Conservation (phyloP, 2,797 vertebrate genomes). For the Oreochromis mossambicus region DNA sequence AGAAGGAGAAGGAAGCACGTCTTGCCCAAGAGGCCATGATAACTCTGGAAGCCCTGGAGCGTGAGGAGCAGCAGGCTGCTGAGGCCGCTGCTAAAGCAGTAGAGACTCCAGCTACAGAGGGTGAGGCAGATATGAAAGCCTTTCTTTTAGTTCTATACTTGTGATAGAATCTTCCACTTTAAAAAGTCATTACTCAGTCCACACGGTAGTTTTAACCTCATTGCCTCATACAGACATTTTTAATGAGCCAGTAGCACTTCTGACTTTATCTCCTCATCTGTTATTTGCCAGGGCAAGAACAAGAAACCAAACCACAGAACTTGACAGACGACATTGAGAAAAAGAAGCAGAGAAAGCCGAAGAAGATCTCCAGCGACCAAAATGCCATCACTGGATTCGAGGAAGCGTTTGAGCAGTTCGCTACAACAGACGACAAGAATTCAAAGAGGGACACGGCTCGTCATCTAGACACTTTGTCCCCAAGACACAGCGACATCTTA, state of each 20-base stretch:
- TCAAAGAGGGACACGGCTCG: background rate
- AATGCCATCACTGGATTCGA: conserved; percentile 78
- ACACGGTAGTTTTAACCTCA: background rate
- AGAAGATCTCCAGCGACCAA: conserved; percentile 55
- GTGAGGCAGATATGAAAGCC: background rate
- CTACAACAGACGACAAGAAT: conserved; percentile 19
- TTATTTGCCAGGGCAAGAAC: conserved; percentile 3
- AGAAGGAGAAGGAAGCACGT: conserved; percentile 69
- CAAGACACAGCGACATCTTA: background rate
- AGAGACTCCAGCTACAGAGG: conserved; percentile 7
- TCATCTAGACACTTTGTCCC: background rate
- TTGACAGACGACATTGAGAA: conserved; percentile 41
- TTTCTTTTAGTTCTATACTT: background rate
- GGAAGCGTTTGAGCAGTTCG: conserved; percentile 82
- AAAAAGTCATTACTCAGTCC: background rate
- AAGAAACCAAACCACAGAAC: conserved; percentile 17
- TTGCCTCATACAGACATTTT: background rate
- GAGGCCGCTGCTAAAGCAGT: conserved; percentile 45
- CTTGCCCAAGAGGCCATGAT: conserved; percentile 77
- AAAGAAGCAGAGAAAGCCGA: conserved; percentile 79
- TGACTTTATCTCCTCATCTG: background rate
- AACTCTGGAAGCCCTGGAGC: conserved; percentile 77
- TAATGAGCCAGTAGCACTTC: background rate
- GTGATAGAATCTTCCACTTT: background rate
- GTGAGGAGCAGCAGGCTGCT: conserved; percentile 67